A percentile compares a stretch with the other conserved stretches of the same genome.
phyloP scores from a whole-genome alignment of 2,888 invertebrate genomes.

The Barypeithes pellucidus region DNA sequence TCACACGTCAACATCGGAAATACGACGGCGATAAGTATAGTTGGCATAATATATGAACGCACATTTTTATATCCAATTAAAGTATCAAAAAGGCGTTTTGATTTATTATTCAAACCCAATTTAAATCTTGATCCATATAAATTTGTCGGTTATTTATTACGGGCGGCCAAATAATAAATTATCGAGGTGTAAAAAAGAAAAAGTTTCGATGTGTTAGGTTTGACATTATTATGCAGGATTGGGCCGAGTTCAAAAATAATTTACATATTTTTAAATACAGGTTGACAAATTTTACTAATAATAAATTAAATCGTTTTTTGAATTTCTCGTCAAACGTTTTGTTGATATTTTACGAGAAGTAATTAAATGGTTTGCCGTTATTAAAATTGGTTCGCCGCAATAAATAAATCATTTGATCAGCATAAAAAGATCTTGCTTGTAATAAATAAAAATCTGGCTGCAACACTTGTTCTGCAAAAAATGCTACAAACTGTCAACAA shows the following conservation, averaged over 20 bases:
- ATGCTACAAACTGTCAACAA: no score
- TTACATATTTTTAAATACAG: no score
- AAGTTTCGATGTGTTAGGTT: conserved; percentile 8
- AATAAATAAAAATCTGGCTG: no score
- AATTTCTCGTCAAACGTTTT: no score
- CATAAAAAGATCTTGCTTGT: no score
- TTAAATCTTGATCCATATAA: conserved; percentile 50
- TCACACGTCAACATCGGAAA: conserved; percentile 32
- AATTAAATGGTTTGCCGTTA: no score
- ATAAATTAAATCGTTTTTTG: no score
- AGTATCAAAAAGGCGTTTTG: conserved; percentile 45
- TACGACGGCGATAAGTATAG: conserved; percentile 16
- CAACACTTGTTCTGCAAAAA: no score
- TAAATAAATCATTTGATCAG: no score
- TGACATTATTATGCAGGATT: conserved; percentile 28
- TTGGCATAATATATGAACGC: conserved; percentile 38
- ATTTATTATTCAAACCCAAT: conserved; percentile 44
- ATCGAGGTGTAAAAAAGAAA: conserved; percentile 32
- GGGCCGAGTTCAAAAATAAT: not conserved
- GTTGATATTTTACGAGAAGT: no score
- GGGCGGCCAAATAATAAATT: conserved; percentile 32
- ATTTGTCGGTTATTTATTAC: conserved; percentile 45
- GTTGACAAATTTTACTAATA: no score
- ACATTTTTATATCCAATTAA: conserved; percentile 45
- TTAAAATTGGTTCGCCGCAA: no score